Conservation (phyloP, 1,140 invertebrate species). For the Meteorus sp. region DNA sequence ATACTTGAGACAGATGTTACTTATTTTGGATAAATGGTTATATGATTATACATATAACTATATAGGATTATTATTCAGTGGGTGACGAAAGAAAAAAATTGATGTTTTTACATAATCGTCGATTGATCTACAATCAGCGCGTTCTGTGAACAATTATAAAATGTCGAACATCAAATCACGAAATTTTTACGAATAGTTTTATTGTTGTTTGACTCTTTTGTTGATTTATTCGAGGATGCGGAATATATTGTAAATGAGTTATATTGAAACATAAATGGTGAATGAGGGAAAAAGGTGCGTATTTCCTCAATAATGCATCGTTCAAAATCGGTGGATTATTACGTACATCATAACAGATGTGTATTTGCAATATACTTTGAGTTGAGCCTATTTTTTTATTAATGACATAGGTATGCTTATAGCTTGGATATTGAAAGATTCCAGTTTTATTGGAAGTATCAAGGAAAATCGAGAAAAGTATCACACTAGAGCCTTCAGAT, state of each 20-base stretch:
- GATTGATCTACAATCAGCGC: too few relatives aligned
- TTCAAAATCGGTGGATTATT: slow-evolving; percentile 20
- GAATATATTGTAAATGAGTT: slow-evolving; percentile 28
- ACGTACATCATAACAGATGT: slow-evolving; percentile 19
- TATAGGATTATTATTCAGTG: slow-evolving; percentile 39
- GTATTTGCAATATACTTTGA: slow-evolving; percentile 40
- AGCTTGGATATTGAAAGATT: slow-evolving; percentile 45
- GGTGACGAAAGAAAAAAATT: slow-evolving; percentile 33
- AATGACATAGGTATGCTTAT: slow-evolving; percentile 42
- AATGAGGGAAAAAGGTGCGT: neutral
- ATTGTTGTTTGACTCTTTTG: too few relatives aligned
- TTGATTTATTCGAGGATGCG: too few relatives aligned
- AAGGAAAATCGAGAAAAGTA: too few relatives aligned
- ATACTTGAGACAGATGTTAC: slow-evolving; percentile 43
- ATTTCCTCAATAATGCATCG: slow-evolving; percentile 19
- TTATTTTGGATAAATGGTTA: slow-evolving; percentile 42
- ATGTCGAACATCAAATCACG: too few relatives aligned
- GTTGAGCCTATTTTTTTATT: slow-evolving; percentile 48
- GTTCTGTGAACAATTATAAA: too few relatives aligned
- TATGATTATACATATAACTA: slow-evolving; percentile 35
- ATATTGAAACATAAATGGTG: neutral
- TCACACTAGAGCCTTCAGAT: neutral
- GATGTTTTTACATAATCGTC: slow-evolving; percentile 27
- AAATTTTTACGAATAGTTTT: too few relatives aligned
- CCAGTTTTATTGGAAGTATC: slow-evolving; percentile 58